Base-by-base conservation (phyloP, 2,888 invertebrate genomes). In the Sycophila texana region DNA sequence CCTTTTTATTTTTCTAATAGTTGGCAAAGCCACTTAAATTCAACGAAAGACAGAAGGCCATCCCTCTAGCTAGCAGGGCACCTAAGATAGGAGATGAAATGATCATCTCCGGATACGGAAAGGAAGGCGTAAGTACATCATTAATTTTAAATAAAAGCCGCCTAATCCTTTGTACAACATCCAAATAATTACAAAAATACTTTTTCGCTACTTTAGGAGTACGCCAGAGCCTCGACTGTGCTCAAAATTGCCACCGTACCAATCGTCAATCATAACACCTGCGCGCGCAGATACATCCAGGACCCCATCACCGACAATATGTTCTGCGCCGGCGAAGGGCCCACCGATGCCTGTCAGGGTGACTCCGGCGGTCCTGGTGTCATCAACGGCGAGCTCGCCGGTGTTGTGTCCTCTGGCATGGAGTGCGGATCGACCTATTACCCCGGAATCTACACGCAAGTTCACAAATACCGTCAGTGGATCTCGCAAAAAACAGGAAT, bases 341-440 rank as follows among this genome's bases (percentile, higher is more conserved):
- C 49, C 10, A 67, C 55, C 4, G 83, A 83, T 75, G 73, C 83
- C 12, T 83, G 83, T 63, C 83, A 83, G 51, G 83, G 84, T 14
- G 84, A 84, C 58, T 84, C 84, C 5, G 84, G 84, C 22, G 82
- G 84, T 0, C 84, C 84, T 4, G 83, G 63, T 26, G 77, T 82
- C 18, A 71, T 78, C 4, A 75, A 82, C 53, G 82, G 81, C 3
- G 57, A 79, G 73, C 65, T 84, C 4, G 82, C 77, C 4, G 83
- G 83, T 12, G 57, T 84, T n/a, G 82, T 84, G 18, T 84, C 83
- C 12, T 80, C 72, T 1, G 84, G 84, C 2, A 68, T 77, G 70
- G 82, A 79, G 18, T 83, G 83, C 18, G 83, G 81, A 16, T 73
- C 77, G 18, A 70, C 60, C 1, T 75, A 68, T 47, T 82, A 71